Evolutionary conservation across 2,888 invertebrate genomes (phyloP).

Genomic region (Hesperia comma): DNA sequence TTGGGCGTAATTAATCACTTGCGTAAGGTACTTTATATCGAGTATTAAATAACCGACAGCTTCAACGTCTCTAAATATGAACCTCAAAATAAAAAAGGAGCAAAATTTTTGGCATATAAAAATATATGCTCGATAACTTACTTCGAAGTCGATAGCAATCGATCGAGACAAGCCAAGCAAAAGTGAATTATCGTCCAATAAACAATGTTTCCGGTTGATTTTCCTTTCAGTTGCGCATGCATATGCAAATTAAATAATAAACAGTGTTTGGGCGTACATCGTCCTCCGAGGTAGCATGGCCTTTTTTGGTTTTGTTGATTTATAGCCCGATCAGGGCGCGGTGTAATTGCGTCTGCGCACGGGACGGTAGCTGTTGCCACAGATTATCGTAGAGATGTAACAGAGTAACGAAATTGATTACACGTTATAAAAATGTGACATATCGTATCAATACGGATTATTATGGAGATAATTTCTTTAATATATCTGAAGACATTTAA

Average conservation of each 20-base stretch:
- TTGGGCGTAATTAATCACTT: too few species aligned
- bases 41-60: too few species aligned
- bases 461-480: too few species aligned
- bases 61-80: not conserved
- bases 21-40: too few species aligned
- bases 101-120: constrained; percentile 10
- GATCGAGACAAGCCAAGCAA: constrained; percentile 44
- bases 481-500: too few species aligned
- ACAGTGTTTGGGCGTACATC: constrained; percentile 57
- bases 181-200: constrained; percentile 49
- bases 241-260: constrained; percentile 63
- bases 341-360: constrained; percentile 52
- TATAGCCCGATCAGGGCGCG: constrained; percentile 53
- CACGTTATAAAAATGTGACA: not conserved
- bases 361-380: constrained; percentile 8
- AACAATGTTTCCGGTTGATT: constrained; percentile 44
- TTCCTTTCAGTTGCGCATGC: constrained; percentile 48
- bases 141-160: constrained; percentile 22
- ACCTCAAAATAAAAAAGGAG: not conserved
- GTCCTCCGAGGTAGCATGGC: constrained; percentile 46
- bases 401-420: not conserved
- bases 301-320: constrained; percentile 63
- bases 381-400: constrained; percentile 1
- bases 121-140: constrained; percentile 9
- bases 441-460: too few species aligned